phyloP scores from a whole-genome alignment of 2,113 vertebrate species.

The Poicephalus meyeri region DNA sequence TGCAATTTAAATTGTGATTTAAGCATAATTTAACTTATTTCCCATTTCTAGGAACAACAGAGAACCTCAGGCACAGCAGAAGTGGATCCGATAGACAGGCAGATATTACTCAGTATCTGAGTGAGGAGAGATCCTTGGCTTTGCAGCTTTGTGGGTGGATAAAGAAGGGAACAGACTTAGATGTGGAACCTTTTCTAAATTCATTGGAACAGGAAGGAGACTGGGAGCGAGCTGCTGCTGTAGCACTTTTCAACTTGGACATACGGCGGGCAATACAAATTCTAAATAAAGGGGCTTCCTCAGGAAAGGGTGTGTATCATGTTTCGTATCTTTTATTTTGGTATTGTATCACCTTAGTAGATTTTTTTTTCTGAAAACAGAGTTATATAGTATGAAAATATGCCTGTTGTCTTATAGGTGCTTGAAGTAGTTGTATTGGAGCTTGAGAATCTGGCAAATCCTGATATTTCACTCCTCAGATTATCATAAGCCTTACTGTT shows the following conservation, averaged over 20 bases:
- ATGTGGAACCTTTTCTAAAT: conserved; percentile 90
- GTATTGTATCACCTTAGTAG: background rate
- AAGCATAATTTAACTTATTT: background rate
- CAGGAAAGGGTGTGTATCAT: conserved; percentile 83
- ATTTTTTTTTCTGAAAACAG: background rate
- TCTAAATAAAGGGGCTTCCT: conserved; percentile 92
- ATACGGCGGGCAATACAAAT: conserved; percentile 96
- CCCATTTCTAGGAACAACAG: conserved; percentile 82
- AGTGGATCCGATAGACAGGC: conserved; percentile 88
- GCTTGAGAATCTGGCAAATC: background rate
- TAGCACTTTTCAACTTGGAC: conserved; percentile 96
- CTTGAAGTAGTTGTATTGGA: background rate
- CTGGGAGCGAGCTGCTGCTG: conserved; percentile 94
- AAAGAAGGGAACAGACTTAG: conserved; percentile 85
- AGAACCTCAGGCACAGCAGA: conserved; percentile 87
- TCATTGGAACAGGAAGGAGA: conserved; percentile 92
- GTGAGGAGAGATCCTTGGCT: conserved; percentile 91
- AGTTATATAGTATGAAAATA: background rate
- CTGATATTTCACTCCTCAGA: background rate
- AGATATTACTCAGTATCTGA: conserved; percentile 86
- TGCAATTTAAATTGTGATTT: background rate
- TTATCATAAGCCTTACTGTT: background rate
- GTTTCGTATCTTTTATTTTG: background rate
- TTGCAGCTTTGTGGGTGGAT: conserved; percentile 97
- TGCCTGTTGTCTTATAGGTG: background rate